Evolutionary conservation across 2,888 invertebrate species (phyloP).

Genomic region (Serrognathus titanus): DNA sequence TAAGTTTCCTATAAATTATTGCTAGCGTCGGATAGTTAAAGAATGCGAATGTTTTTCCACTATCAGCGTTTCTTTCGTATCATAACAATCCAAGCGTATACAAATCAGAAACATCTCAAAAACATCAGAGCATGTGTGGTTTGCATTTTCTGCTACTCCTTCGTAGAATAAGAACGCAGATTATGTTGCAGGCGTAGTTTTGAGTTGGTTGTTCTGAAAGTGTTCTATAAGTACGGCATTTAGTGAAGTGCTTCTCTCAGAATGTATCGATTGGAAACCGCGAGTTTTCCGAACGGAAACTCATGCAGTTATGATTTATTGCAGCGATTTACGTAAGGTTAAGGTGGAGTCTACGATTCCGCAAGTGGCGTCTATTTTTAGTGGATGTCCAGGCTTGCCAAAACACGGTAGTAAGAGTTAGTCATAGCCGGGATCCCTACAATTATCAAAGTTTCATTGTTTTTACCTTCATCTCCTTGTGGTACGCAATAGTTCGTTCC

Average conservation of each 20-base stretch:
- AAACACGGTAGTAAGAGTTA: constrained; percentile 40
- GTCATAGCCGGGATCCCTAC: constrained; percentile 43
- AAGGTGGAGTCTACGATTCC: constrained; percentile 38
- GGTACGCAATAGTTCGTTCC: neutral
- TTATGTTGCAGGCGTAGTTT: neutral
- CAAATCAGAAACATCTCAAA: too few species aligned
- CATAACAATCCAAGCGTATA: too few species aligned
- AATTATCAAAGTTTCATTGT: constrained; percentile 13
- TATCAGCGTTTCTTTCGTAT: too few species aligned
- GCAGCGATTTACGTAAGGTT: constrained; percentile 26
- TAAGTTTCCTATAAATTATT: too few species aligned
- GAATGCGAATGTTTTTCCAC: too few species aligned
- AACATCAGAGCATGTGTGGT: too few species aligned
- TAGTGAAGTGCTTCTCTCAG: neutral
- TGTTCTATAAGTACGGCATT: neutral
- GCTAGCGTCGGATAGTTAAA: too few species aligned
- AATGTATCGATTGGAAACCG: neutral
- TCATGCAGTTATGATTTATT: constrained; percentile 5
- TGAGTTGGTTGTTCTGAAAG: neutral
- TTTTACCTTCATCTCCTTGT: constrained; percentile 4
- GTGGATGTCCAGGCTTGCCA: constrained; percentile 37
- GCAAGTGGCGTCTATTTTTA: constrained; percentile 43
- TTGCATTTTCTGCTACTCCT: too few species aligned
- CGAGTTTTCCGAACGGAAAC: too few species aligned
- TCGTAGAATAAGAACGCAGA: too few species aligned